Evolutionary conservation across 2,797 vertebrate species (phyloP).

Genomic region (Catostomus latipinnis): DNA sequence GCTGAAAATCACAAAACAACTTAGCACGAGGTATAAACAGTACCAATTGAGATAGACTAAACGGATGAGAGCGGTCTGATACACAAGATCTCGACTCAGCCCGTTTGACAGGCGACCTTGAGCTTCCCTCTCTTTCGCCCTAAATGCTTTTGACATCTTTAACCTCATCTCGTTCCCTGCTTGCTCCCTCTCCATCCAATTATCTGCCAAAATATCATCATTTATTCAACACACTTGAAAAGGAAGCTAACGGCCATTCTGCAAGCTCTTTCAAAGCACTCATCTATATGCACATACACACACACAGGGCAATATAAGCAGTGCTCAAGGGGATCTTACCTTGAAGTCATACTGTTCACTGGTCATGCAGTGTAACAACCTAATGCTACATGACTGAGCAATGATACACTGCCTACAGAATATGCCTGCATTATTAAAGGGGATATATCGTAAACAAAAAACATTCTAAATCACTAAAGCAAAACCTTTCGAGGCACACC

Average conservation of each 20-base stretch:
- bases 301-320: conserved; percentile 35
- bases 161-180: conserved; percentile 14
- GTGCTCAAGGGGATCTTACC: conserved; percentile 36
- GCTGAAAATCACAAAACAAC: background rate
- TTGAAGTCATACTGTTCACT: conserved; percentile 14
- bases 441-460: no score
- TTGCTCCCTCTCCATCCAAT: conserved; percentile 25
- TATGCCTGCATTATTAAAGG: no score
- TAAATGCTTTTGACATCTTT: conserved; percentile 27
- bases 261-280: conserved; percentile 48
- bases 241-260: conserved; percentile 43
- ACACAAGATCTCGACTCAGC: background rate
- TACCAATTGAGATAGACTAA: conserved; percentile 24
- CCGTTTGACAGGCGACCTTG: conserved; percentile 20
- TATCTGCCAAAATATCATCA: conserved; percentile 52
- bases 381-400: background rate
- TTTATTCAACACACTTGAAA: conserved; percentile 54
- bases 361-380: background rate
- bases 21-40: background rate
- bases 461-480: no score
- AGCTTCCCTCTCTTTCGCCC: conserved; percentile 17
- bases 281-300: conserved; percentile 51
- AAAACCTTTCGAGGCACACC: no score
- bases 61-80: conserved; percentile 5
- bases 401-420: background rate